A percentile compares a stretch with the other conserved stretches of the same genome.
Evolutionary conservation across 1,140 invertebrate genomes (phyloP).

Genomic region (Oppia nitens): DNA sequence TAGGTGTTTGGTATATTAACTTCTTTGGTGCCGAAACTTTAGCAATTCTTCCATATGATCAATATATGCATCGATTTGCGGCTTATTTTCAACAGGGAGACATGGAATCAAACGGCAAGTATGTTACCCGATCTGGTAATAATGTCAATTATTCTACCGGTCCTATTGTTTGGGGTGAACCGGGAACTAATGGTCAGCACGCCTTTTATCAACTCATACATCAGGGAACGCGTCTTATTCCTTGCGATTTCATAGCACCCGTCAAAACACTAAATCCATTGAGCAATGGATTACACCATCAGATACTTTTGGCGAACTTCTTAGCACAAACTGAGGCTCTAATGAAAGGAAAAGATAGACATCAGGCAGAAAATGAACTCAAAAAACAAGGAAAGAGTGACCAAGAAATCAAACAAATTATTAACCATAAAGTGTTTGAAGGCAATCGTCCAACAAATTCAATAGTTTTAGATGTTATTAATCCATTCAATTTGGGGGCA

Average conservation of each 20-base stretch:
- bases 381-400: slow-evolving; percentile 48
- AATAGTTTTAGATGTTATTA: slow-evolving; percentile 80
- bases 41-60: slow-evolving; percentile 88
- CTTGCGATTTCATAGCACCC: slow-evolving; percentile 91
- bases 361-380: slow-evolving; percentile 56
- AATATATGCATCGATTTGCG: slow-evolving; percentile 95
- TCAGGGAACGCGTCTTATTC: slow-evolving; percentile 72
- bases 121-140: slow-evolving; percentile 51
- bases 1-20: slow-evolving; percentile 93
- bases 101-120: slow-evolving; percentile 99
- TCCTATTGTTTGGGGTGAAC: slow-evolving; percentile 88
- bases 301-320: slow-evolving; percentile 89
- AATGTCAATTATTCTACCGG: slow-evolving; percentile 67
- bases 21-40: slow-evolving; percentile 90
- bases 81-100: slow-evolving; percentile 99
- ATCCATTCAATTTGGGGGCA: slow-evolving; percentile 81
- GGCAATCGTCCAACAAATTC: slow-evolving; percentile 96
- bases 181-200: slow-evolving; percentile 98
- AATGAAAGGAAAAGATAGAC: slow-evolving; percentile 72
- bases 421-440: slow-evolving; percentile 91
- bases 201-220: slow-evolving; percentile 95
- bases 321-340: slow-evolving; percentile 95
- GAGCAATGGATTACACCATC: slow-evolving; percentile 47
- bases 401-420: slow-evolving; percentile 46
- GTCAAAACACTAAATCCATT: slow-evolving; percentile 85